Conservation (phyloP, 2,797 vertebrate genomes). For the Smutsia temminckii region DNA sequence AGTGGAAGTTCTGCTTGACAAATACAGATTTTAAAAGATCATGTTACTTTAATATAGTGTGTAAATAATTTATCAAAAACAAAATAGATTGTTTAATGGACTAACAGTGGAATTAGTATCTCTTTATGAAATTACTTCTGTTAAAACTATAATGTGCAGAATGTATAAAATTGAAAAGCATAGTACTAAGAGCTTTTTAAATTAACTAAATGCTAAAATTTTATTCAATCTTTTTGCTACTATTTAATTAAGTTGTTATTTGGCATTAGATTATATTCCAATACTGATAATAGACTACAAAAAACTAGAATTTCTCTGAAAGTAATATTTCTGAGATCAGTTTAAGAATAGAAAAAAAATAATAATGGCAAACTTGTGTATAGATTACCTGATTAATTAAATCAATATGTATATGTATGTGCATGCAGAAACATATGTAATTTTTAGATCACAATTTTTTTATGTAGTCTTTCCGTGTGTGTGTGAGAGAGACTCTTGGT, state of each 20-base stretch:
- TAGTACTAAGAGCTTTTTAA: neutral
- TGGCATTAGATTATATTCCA: neutral
- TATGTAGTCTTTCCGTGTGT: neutral
- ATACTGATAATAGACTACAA: neutral
- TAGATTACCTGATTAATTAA: neutral
- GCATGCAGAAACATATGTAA: neutral
- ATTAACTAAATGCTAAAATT: neutral
- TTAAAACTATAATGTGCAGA: neutral
- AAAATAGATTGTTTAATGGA: neutral
- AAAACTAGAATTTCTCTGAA: neutral
- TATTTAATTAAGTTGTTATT: neutral
- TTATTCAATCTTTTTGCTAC: neutral
- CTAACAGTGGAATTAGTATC: neutral
- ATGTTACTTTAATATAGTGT: neutral
- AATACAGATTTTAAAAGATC: neutral
- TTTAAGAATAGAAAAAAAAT: neutral
- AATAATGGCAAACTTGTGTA: too few relatives aligned
- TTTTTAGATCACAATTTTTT: neutral
- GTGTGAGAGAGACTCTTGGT: neutral
- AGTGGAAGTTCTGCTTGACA: neutral
- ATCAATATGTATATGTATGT: neutral
- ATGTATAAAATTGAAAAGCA: neutral
- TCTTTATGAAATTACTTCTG: neutral
- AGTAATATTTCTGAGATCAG: neutral
- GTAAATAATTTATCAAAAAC: neutral